A percentile compares a stretch with the other conserved stretches of the same genome.
phyloP scores from a whole-genome alignment of 2,888 invertebrate species.

The Aphidius colemani region DNA sequence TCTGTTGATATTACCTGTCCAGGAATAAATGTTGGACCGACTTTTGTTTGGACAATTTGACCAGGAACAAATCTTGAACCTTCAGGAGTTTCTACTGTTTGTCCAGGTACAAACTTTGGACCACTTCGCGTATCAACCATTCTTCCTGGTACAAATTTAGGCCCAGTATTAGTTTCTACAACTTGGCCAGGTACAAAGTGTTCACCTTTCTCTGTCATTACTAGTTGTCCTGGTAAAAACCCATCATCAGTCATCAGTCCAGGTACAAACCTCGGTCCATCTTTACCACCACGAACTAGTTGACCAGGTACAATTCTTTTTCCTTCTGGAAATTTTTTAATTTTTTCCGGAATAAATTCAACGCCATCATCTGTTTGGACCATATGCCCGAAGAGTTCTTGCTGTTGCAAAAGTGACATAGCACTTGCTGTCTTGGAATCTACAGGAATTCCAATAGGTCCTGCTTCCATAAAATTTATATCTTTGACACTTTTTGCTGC shows the following conservation, averaged over 20 bases:
- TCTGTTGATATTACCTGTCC: conserved; percentile 74
- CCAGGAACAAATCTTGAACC: conserved; percentile 80
- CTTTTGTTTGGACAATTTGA: conserved; percentile 75
- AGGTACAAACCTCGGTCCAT: conserved; percentile 71
- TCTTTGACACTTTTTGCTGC: conserved; percentile 66
- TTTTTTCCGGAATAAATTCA: conserved; percentile 69
- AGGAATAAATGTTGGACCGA: conserved; percentile 77
- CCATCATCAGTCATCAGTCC: conserved; percentile 71
- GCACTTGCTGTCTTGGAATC: conserved; percentile 63
- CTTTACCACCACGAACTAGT: conserved; percentile 66
- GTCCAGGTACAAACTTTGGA: conserved; percentile 72
- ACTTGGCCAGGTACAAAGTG: conserved; percentile 76
- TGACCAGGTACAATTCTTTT: conserved; percentile 69
- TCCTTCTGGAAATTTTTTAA: conserved; percentile 61
- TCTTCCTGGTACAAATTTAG: conserved; percentile 79
- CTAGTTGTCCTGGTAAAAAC: conserved; percentile 73
- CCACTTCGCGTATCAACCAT: conserved; percentile 73
- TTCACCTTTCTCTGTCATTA: conserved; percentile 71
- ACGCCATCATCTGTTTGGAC: conserved; percentile 69
- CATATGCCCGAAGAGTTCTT: conserved; percentile 69
- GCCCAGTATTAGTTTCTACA: conserved; percentile 70
- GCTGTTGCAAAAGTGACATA: conserved; percentile 56
- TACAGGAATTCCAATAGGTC: conserved; percentile 65
- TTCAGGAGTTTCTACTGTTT: conserved; percentile 73
- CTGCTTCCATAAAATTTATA: conserved; percentile 64